Base-by-base conservation (phyloP, 1,140 invertebrate species). In the Adelges cooleyi region DNA sequence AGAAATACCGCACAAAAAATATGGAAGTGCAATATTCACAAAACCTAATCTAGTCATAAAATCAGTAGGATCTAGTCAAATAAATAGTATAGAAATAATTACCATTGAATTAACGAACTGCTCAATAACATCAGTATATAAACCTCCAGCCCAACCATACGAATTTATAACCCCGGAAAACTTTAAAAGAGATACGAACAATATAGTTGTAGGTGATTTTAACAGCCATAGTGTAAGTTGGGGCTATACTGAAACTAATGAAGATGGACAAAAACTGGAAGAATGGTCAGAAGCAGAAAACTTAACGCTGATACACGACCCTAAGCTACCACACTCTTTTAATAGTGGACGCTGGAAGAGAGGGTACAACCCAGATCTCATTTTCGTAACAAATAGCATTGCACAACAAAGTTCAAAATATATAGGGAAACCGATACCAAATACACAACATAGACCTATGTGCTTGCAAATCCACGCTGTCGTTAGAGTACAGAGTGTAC, bases 1-100 rank as follows among this genome's bases (percentile, higher is more conserved):
- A n/a, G n/a, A n/a, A n/a, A n/a, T n/a, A n/a, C n/a, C n/a, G n/a
- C 65, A 66, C 40, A 42, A 66, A 22, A 33, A 66, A 50, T 51
- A 66, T 66, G 65, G 65, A 49, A 53, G 65, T 40, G 65, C 65
- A 13, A 53, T 66, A 22, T 66, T 66, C 40, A 33, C 52, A 51
- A 51, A 51, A 23, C 20, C 17, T 20, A 18, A n/a, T 4, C 17
- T 46, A 46, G 42, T 20, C 22, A 46, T 46, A 5, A 46, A 46
- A 46, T 18, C n/a, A 46, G 22, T 18, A 20, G 17, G 22, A 46
- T 18, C 22, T 18, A 4, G 22, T 10, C 17, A 20, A 46, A 20
- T 20, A 46, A 20, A 20, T n/a, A 20, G 11, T 10, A 46, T 46
- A 10, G 42, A 42, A 46, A 10, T 46, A 46, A 18, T 46, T 18